Percentiles rank a stretch among this genome's conserved stretches.
phyloP scores from a whole-genome alignment of 2,113 vertebrate genomes.

The Pleuronectes platessa region DNA sequence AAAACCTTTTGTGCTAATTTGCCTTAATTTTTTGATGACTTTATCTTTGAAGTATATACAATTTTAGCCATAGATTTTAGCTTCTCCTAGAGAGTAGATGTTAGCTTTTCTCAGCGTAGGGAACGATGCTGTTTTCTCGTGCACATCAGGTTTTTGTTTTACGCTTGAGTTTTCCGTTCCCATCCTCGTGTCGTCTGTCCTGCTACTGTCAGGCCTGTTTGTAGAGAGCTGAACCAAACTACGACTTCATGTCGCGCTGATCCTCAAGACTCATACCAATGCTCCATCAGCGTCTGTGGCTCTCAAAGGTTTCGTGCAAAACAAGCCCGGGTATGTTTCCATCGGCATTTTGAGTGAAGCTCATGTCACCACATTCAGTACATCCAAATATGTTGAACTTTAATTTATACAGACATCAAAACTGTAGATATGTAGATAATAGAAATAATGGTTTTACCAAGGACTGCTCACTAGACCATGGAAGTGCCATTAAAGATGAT shows the following conservation, averaged over 20 bases:
- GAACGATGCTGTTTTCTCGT: constrained; percentile 68
- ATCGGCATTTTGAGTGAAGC: constrained; percentile 13
- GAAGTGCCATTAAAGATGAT: constrained; percentile 78
- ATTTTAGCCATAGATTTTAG: constrained; percentile 39
- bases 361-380: constrained; percentile 32
- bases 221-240: constrained; percentile 54
- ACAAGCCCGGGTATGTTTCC: constrained; percentile 3
- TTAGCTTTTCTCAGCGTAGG: constrained; percentile 42
- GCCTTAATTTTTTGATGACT: constrained; percentile 72
- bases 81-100: constrained; percentile 50
- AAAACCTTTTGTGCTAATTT: constrained; percentile 70
- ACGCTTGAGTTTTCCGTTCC: constrained; percentile 54
- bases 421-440: constrained; percentile 77
- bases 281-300: constrained; percentile 15
- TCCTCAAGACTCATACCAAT: constrained; percentile 33
- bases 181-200: constrained; percentile 51
- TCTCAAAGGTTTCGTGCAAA: constrained; percentile 8
- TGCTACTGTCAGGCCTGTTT: constrained; percentile 40
- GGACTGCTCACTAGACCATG: constrained; percentile 71
- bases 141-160: constrained; percentile 57
- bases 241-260: constrained; percentile 36
- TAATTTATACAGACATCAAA: constrained; percentile 64
- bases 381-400: constrained; percentile 56
- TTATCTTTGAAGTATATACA: constrained; percentile 65
- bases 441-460: constrained; percentile 61